Conservation (phyloP, 2,888 invertebrate genomes). For the Drosophila antonietae region DNA sequence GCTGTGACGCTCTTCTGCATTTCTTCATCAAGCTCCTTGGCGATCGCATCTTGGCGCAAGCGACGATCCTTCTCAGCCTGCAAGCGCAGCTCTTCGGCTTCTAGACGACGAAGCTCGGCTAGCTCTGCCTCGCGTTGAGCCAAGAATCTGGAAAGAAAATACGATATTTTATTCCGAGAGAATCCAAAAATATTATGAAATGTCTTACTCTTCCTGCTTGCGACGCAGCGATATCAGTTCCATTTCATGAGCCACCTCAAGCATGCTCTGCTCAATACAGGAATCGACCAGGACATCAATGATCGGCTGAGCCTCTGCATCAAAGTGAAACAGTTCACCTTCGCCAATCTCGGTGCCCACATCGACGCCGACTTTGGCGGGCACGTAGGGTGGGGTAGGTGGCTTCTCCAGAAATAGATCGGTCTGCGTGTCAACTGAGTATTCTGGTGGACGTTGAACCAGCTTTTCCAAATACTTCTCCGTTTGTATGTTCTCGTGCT, state of each 20-base stretch:
- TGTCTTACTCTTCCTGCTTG: conserved; percentile 85
- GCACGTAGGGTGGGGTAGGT: conserved; percentile 91
- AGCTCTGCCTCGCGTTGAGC: conserved; percentile 91
- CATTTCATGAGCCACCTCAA: conserved; percentile 97
- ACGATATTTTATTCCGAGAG: neutral
- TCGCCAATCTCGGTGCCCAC: conserved; percentile 94
- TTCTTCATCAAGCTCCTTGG: conserved; percentile 88
- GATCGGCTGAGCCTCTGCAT: conserved; percentile 95
- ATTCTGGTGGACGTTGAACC: conserved; percentile 90
- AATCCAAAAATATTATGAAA: no score
- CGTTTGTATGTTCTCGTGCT: conserved; percentile 95
- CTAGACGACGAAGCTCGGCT: conserved; percentile 92
- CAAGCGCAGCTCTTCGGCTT: conserved; percentile 90
- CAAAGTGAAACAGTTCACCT: conserved; percentile 97
- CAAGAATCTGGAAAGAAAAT: conserved; percentile 69
- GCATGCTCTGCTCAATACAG: conserved; percentile 94
- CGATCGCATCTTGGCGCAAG: conserved; percentile 89
- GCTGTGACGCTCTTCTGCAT: conserved; percentile 93
- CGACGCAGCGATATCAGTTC: conserved; percentile 92
- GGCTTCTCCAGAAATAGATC: conserved; percentile 94
- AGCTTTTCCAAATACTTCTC: conserved; percentile 95
- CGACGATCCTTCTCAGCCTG: conserved; percentile 90
- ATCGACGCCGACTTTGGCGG: conserved; percentile 92
- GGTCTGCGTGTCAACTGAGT: conserved; percentile 93
- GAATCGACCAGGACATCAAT: conserved; percentile 95